Percentiles rank a stretch among this genome's conserved stretches.
These are phyloP conservation scores for Dorcus hopei DNA, from an alignment of 2,888 invertebrate genomes.

Conservation along the genomic window DNA sequence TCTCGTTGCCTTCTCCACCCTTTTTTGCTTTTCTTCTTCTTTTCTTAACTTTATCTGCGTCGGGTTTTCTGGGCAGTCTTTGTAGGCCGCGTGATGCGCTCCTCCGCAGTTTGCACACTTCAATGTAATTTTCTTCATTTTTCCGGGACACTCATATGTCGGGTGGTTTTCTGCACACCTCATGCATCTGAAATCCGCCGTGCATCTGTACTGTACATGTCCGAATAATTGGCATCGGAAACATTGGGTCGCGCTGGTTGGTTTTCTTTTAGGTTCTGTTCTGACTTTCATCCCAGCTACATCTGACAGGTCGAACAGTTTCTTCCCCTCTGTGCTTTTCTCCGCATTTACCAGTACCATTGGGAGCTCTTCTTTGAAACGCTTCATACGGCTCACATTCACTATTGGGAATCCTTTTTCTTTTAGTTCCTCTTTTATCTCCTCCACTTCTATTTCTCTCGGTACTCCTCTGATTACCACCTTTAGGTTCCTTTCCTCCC, in stretches of 20 bases:
- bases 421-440: not conserved
- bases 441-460: not conserved
- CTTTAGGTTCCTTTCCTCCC: not conserved
- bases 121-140: constrained; percentile 1
- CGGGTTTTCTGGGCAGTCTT: not conserved
- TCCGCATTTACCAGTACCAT: not conserved
- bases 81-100: constrained; percentile 10
- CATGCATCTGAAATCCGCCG: constrained; percentile 4
- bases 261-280: not conserved
- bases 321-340: not conserved
- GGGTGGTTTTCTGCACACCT: constrained; percentile 7
- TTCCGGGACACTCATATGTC: constrained; percentile 3
- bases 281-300: not conserved
- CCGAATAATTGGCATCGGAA: constrained; percentile 9
- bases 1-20: not conserved
- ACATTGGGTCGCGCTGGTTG: not conserved
- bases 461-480: constrained; percentile 3
- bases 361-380: not conserved
- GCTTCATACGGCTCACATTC: not conserved
- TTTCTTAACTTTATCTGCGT: not conserved
- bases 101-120: constrained; percentile 13
- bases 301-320: not conserved
- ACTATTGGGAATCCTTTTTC: not conserved
- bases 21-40: not conserved
- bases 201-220: constrained; percentile 9